Evolutionary conservation across 2,888 invertebrate species (phyloP).

Genomic region (Cryptus viduatorius): DNA sequence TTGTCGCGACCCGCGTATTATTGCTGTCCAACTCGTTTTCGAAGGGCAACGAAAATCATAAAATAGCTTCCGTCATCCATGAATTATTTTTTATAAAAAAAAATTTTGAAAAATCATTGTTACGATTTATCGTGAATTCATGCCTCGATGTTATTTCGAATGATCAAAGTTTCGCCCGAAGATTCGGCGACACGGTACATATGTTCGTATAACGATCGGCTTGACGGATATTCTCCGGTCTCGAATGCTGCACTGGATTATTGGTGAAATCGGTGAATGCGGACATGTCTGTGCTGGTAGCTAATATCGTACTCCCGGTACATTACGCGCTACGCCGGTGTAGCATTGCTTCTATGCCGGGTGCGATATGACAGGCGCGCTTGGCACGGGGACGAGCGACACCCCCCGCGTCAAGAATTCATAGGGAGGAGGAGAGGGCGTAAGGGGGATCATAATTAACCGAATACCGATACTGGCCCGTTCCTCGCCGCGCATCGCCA

Average conservation of each 20-base stretch:
- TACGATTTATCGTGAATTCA: background rate
- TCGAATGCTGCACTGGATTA: conserved; percentile 52
- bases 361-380: conserved; percentile 84
- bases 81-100: no score
- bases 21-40: no score
- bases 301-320: conserved; percentile 47
- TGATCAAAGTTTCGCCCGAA: background rate
- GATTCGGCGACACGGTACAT: background rate
- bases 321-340: conserved; percentile 75
- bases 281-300: conserved; percentile 42
- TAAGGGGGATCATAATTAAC: conserved; percentile 84
- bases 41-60: no score
- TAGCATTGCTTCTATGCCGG: conserved; percentile 79
- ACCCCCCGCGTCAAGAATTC: conserved; percentile 85
- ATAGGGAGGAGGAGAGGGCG: conserved; percentile 76
- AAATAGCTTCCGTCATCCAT: no score
- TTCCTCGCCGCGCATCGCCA: conserved; percentile 69
- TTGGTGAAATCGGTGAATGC: conserved; percentile 60
- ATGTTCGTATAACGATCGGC: conserved; percentile 56
- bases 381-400: conserved; percentile 82
- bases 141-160: background rate
- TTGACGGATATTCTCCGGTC: conserved; percentile 60
- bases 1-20: no score
- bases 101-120: no score
- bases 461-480: conserved; percentile 84